phyloP scores from a whole-genome alignment of 2,797 vertebrate genomes.

The Gadopsis marmoratus region DNA sequence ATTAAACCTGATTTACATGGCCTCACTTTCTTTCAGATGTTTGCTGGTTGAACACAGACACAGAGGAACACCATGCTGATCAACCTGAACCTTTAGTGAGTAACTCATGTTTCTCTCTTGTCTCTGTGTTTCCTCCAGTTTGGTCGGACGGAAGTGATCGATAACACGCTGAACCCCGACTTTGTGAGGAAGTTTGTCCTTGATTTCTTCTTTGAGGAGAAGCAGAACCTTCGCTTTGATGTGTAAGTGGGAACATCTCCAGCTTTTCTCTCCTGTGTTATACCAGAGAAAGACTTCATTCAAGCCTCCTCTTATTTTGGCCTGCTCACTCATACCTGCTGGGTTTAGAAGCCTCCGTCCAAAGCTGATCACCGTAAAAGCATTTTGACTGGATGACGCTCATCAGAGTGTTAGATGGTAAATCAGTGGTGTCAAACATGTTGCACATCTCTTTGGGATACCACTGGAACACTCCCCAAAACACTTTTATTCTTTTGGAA shows the following conservation, averaged over 20 bases:
- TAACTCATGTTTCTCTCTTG: background rate
- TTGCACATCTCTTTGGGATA: background rate
- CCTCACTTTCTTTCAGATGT: background rate
- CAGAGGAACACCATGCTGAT: too few relatives aligned
- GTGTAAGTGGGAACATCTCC: slow-evolving; percentile 86
- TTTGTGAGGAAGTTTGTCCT: slow-evolving; percentile 94
- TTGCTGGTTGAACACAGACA: background rate
- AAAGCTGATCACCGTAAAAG: slow-evolving; percentile 6
- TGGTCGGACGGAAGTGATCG: slow-evolving; percentile 92
- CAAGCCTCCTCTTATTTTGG: slow-evolving; percentile 3
- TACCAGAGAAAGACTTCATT: slow-evolving; percentile 27
- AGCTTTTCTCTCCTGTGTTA: slow-evolving; percentile 26
- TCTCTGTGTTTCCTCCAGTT: slow-evolving; percentile 80
- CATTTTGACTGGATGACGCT: slow-evolving; percentile 9
- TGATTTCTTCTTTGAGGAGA: slow-evolving; percentile 95
- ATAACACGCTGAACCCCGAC: slow-evolving; percentile 94
- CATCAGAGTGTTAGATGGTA: background rate
- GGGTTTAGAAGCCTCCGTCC: slow-evolving; percentile 19
- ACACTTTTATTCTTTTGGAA: background rate
- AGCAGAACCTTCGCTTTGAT: slow-evolving; percentile 94
- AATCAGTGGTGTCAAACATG: background rate
- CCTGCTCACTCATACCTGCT: slow-evolving; percentile 28
- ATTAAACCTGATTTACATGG: background rate
- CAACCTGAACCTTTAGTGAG: too few relatives aligned
- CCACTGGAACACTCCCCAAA: background rate